Base-by-base conservation (phyloP, 2,797 vertebrate genomes). In the Diglossa cyanea region DNA sequence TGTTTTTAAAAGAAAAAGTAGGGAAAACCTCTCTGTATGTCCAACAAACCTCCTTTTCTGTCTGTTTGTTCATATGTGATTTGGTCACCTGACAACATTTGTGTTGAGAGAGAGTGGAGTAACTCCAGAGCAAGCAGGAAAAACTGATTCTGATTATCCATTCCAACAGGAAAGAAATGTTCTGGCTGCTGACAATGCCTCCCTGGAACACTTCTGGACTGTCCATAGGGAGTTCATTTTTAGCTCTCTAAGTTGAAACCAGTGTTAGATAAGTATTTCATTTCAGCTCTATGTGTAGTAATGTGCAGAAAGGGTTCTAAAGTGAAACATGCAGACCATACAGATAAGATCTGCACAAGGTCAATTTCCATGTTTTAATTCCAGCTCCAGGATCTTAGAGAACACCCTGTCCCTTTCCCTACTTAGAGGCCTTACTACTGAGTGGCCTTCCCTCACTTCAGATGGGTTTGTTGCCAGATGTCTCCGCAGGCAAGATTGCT, bases 401-500 rank as follows among this genome's bases (percentile, higher is more conserved):
- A 92, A 94, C 90, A 83, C 61, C 73, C 81, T 94, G 94, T 93
- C 90, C 86, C 68, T 81, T 92, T 93, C 68, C 83, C 45, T 92
- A 51, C 77, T 76, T 83, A 94, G 82, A 91, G 88, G 66, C 57
- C 21, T 81, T 88, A 61, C 86, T 86, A 87, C 50, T 50, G 75
- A 91, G 85, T 76, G 83, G 81, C 78, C 76, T 63, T 50, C 2
- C 13, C 72, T 95, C 79, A 14, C 47, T 65, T 95, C 65, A 42
- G 71, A 88, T 65, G 72, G 28, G 60, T 95, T 88, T 79, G 65
- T 65, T 96, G 87, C 95, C 94, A 95, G 93, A 94, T 91, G 81
- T 80, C 72, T 96, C 81, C 54, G 66, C 88, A 93, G 71, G 61
- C 84, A 93, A 87, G 80, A 83, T 10, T 93, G 60, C 86, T 90